Base-by-base conservation (phyloP, 2,797 vertebrate species). In the Brotula barbata region DNA sequence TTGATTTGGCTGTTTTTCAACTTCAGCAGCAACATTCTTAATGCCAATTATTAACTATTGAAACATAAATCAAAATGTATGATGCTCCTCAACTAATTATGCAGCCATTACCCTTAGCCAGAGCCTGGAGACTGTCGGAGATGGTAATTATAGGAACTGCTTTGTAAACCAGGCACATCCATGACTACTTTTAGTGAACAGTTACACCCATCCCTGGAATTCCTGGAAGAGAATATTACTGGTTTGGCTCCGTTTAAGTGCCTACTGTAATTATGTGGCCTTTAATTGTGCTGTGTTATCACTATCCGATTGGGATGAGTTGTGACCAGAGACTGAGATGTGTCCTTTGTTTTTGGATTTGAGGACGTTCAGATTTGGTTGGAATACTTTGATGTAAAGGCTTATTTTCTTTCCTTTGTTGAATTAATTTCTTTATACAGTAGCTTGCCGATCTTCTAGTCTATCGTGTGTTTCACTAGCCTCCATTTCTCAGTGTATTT, bases 121-220 rank as follows among this genome's bases (percentile, higher is more conserved):
- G 54, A 73, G 70, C 72, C 75, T 37, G 16, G 56, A 81, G 72
- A 64, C 83, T 76, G 85, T 81, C 75, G 44, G 70, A 58, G 25
- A 73, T 58, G 78, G 80, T 88, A 90, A 90, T 90, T 87, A 88
- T 53, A 88, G 86, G 86, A 86, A 70, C 71, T 45, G 61, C 80
- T 87, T 81, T 86, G 73, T 85, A 78, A 87, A 84, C 75, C 62
- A 82, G 83, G 81, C 84, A 81, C 85, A 87, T 89, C 84, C 81
- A 85, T 78, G 84, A 85, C 79, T 85, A 81, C 84, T 86, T 89
- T 86, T 89, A 87, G 84, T 80, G 78, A 87, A 72, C 81, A 77
- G 88, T 86, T 86, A 87, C 89, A 89, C 90, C 89, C 88, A 87
- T 88, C 77, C 70, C 73, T 82, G 87, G 87, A 89, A 90, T 90